Conservation (phyloP, 2,797 vertebrate species). For the Onychomys arenicola region DNA sequence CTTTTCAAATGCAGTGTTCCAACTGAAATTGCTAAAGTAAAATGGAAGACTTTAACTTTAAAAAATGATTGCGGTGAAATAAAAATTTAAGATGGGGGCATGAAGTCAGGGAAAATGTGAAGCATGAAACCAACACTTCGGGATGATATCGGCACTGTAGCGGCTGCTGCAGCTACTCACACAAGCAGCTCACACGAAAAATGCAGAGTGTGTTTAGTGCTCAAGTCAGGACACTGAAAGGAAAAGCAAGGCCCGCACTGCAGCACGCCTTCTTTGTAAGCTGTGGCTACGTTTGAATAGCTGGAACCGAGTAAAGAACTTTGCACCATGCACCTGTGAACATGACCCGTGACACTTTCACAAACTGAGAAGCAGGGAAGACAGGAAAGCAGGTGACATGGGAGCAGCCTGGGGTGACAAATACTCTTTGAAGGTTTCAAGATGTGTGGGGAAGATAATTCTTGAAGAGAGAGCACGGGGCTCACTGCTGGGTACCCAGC, state of each 20-base stretch:
- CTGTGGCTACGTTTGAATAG: neutral
- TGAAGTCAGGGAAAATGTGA: conserved; percentile 38
- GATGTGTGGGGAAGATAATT: neutral
- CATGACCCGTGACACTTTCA: neutral
- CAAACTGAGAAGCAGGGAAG: neutral
- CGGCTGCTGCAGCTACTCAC: conserved; percentile 32
- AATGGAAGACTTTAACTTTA: conserved; percentile 57
- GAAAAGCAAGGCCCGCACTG: neutral
- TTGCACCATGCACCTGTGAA: neutral
- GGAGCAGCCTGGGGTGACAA: neutral
- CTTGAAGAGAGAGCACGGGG: neutral
- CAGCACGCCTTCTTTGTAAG: neutral
- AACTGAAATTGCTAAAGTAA: conserved; percentile 32
- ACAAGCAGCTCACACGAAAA: neutral
- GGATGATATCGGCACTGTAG: neutral
- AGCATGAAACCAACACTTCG: conserved; percentile 5
- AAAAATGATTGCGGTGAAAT: conserved; percentile 58
- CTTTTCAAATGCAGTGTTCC: conserved; percentile 61
- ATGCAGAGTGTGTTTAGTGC: neutral
- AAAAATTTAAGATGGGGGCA: conserved; percentile 45
- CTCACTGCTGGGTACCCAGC: neutral
- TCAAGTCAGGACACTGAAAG: neutral
- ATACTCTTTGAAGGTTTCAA: neutral
- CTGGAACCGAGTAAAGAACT: neutral
- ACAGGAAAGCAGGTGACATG: neutral